phyloP scores from a whole-genome alignment of 2,888 invertebrate genomes.

The Lagria hirta region DNA sequence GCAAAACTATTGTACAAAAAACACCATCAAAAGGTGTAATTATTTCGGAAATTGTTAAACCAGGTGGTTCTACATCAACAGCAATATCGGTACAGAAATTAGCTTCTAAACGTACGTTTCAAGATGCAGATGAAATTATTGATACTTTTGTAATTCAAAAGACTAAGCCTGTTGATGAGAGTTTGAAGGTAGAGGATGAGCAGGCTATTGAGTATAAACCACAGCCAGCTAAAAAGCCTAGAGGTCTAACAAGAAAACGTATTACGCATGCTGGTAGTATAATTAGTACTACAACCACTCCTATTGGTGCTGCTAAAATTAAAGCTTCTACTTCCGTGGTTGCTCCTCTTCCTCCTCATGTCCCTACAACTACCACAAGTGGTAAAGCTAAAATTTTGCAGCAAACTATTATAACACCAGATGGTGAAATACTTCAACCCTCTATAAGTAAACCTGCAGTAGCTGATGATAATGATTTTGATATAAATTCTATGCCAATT shows the following conservation, averaged over 20 bases:
- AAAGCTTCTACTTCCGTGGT: constrained; percentile 1
- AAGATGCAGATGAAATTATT: constrained; percentile 51
- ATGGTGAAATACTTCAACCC: constrained; percentile 48
- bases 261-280: no score
- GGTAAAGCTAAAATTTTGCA: constrained; percentile 52
- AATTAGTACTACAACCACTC: constrained; percentile 5
- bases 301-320: constrained; percentile 5
- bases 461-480: constrained; percentile 60
- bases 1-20: constrained; percentile 6
- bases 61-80: constrained; percentile 29
- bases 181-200: constrained; percentile 20
- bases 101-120: constrained; percentile 39
- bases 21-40: no score
- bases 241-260: no score
- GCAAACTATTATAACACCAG: constrained; percentile 53
- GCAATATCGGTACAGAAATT: constrained; percentile 43
- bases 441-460: constrained; percentile 5
- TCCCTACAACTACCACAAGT: constrained; percentile 4
- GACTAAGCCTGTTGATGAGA: constrained; percentile 27
- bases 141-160: constrained; percentile 52
- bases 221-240: constrained; percentile 20
- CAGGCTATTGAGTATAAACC: constrained; percentile 9
- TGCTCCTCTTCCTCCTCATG: neutral
- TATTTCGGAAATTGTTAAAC: constrained; percentile 50
- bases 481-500: constrained; percentile 77